Base-by-base conservation (phyloP, 2,113 vertebrate genomes). In the Callipepla californica region DNA sequence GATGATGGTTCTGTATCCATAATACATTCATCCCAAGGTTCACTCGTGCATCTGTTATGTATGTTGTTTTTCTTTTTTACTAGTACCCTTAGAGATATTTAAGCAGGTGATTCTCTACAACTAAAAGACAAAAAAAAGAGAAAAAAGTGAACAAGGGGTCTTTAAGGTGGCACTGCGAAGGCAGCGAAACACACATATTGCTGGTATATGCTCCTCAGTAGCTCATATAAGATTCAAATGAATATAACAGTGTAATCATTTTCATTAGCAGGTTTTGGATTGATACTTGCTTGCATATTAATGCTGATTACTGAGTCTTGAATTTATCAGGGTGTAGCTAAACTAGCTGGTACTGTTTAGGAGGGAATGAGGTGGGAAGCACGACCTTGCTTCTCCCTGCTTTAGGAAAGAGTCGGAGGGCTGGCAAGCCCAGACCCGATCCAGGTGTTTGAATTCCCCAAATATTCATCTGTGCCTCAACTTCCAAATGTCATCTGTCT, bases 371-470 rank as follows among this genome's bases (percentile, higher is more conserved):
- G 95, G 80, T 80, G 66, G 95, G 89, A 80, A 87, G 59, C 63
- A 78, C 36, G 36, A 95, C 94, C 95, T 95, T 93, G 70, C 51
- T 70, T 81, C 79, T 90, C 83, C 84, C 67, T 76, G 20, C 67
- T 86, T 91, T 59, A 38, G 48, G 66, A 86, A 95, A 88, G 82
- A 34, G 50, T 87, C 0, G 13, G 8, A 90, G 85, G 88, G 76
- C 73, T 96, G 90, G 96, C 92, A 95, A 95, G 93, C 91, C 94
- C 89, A 95, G 91, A 87, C 85, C 90, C 11, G 2, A 66, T 96
- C 96, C 96, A 97, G 97, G 97, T 97, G 97, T 97, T 93, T 95
- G 72, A 98, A 97, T 97, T 97, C 96, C 95, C 96, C 89, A 82
- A 81, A 92, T 97, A 96, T 96, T 95, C 94, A 93, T 96, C 92